phyloP scores from a whole-genome alignment of 1,140 invertebrate genomes.

The Lasioglossum baleicum region DNA sequence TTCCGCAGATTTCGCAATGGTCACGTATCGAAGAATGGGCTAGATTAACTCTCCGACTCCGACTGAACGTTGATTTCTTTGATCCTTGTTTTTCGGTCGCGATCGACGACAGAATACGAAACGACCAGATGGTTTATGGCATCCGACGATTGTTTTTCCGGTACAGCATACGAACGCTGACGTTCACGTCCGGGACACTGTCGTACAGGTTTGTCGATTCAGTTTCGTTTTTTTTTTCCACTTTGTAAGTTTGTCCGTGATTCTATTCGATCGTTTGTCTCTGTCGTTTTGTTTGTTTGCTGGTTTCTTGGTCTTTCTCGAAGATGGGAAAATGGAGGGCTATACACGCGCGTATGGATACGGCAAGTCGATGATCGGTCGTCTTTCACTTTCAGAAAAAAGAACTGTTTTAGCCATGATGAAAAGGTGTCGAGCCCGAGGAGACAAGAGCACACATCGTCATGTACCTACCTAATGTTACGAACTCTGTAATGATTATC shows the following conservation, averaged over 20 bases:
- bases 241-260: neutral
- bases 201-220: too few species aligned
- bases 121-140: too few species aligned
- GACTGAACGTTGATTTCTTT: neutral
- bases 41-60: neutral
- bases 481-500: constrained; percentile 71
- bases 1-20: neutral
- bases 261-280: neutral
- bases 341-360: constrained; percentile 2
- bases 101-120: neutral
- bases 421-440: constrained; percentile 25
- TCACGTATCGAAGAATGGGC: neutral
- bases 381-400: constrained; percentile 32
- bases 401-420: constrained; percentile 8
- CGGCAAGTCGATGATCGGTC: constrained; percentile 26
- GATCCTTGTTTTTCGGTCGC: neutral
- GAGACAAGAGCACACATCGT: constrained; percentile 52
- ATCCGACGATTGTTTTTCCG: too few species aligned
- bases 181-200: too few species aligned
- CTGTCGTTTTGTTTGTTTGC: neutral
- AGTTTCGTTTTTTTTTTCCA: too few species aligned
- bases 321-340: neutral
- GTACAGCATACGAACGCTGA: too few species aligned
- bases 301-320: neutral
- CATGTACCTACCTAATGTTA: constrained; percentile 70